A percentile compares a stretch with the other conserved stretches of the same genome.
Conservation (phyloP, 2,888 invertebrate species). For the Xanthorhoe designata region DNA sequence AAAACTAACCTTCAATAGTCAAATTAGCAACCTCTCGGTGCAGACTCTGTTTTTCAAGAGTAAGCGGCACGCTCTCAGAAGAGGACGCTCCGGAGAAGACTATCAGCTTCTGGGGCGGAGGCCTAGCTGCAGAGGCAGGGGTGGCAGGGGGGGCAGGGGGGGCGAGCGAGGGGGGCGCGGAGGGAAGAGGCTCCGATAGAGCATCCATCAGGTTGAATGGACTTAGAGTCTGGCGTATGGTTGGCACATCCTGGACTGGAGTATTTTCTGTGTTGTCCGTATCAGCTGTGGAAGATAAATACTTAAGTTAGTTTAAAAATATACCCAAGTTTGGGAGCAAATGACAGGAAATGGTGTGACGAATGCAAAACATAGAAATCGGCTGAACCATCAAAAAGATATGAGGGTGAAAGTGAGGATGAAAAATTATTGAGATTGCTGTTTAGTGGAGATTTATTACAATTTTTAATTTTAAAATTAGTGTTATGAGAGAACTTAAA, state of each 20-base stretch:
- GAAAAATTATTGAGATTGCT: too few relatives aligned
- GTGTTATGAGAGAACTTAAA: too few relatives aligned
- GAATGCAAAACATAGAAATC: too few relatives aligned
- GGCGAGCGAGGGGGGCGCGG: slow-evolving; percentile 29
- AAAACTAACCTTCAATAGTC: slow-evolving; percentile 55
- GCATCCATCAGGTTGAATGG: slow-evolving; percentile 67
- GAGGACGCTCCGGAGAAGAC: slow-evolving; percentile 72
- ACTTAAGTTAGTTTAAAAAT: too few relatives aligned
- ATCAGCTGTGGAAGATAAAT: slow-evolving; percentile 53
- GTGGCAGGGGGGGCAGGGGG: neutral
- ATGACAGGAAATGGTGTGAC: too few relatives aligned
- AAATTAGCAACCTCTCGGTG: slow-evolving; percentile 49
- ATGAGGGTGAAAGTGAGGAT: too few relatives aligned
- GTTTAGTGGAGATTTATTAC: too few relatives aligned
- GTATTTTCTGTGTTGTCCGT: slow-evolving; percentile 51
- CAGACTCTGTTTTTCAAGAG: slow-evolving; percentile 54
- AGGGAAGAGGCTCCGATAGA: slow-evolving; percentile 66
- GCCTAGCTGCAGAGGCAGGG: slow-evolving; percentile 46
- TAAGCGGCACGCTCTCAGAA: slow-evolving; percentile 61
- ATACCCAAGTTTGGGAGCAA: too few relatives aligned
- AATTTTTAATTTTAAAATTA: too few relatives aligned
- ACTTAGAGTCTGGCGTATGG: slow-evolving; percentile 34
- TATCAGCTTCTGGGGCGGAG: slow-evolving; percentile 62
- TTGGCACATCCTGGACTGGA: slow-evolving; percentile 64
- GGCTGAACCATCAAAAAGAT: too few relatives aligned